Conservation (phyloP, 2,797 vertebrate species). For the Lepus townsendii region DNA sequence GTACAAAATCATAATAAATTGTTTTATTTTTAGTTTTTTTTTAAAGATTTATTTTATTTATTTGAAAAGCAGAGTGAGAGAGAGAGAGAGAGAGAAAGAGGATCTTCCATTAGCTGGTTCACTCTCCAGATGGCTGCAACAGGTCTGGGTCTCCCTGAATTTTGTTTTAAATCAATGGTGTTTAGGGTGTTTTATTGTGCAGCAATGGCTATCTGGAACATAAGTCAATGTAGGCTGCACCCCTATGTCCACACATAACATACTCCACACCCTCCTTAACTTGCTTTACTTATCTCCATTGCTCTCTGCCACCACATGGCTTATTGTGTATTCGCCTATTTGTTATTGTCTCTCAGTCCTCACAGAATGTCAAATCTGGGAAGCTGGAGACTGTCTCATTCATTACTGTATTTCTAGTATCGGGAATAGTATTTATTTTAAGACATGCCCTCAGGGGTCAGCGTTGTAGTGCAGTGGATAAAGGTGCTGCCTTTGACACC, state of each 20-base stretch:
- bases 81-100: no score
- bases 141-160: no score
- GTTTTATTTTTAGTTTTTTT: no score
- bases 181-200: background rate
- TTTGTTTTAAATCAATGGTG: background rate
- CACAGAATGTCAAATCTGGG: background rate
- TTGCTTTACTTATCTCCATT: background rate
- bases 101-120: no score
- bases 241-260: no score
- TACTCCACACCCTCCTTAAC: background rate
- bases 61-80: no score
- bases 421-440: background rate
- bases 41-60: no score
- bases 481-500: no score
- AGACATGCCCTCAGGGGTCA: background rate
- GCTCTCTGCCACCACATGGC: no score
- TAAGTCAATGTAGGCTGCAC: background rate
- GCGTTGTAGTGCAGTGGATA: no score
- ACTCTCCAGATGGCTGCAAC: no score
- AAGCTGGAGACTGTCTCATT: background rate
- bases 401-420: background rate
- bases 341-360: background rate
- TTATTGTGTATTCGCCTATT: background rate
- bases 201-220: background rate
- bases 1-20: background rate